Percentiles rank a stretch among this genome's conserved stretches.
Evolutionary conservation across 1,140 invertebrate species (phyloP).

Genomic region (Pantala flavescens): DNA sequence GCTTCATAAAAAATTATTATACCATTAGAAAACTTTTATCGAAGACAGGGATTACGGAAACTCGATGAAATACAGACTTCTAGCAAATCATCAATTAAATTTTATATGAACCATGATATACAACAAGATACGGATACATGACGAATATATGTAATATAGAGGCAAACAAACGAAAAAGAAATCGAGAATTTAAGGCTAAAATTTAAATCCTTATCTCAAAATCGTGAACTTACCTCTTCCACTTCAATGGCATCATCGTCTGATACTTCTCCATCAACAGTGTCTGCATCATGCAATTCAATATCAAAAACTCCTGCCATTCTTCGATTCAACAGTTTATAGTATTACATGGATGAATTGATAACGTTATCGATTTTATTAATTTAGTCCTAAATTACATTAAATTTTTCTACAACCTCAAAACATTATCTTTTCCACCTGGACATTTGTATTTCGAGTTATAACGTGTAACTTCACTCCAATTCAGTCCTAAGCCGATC

Average conservation of each 20-base stretch:
- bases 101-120: too few species aligned
- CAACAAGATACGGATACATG: too few species aligned
- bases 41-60: too few species aligned
- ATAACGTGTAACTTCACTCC: background rate
- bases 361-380: background rate
- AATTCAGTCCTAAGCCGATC: background rate
- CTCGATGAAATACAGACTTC: too few species aligned
- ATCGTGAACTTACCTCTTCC: constrained; percentile 49
- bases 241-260: constrained; percentile 67
- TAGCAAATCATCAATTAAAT: too few species aligned
- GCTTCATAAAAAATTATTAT: too few species aligned
- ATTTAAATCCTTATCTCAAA: too few species aligned
- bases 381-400: background rate
- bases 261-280: constrained; percentile 56
- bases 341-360: constrained; percentile 17
- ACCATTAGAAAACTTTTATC: too few species aligned
- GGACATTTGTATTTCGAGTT: background rate
- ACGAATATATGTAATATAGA: too few species aligned
- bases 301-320: constrained; percentile 83
- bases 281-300: constrained; percentile 67
- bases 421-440: background rate
- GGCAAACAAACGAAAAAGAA: too few species aligned
- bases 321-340: constrained; percentile 27
- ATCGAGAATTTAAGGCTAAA: too few species aligned
- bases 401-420: background rate